Evolutionary conservation across 2,797 vertebrate genomes (phyloP), one percentile per base, ranked within the genome.

Genomic region (Rhinophrynus dorsalis): DNA sequence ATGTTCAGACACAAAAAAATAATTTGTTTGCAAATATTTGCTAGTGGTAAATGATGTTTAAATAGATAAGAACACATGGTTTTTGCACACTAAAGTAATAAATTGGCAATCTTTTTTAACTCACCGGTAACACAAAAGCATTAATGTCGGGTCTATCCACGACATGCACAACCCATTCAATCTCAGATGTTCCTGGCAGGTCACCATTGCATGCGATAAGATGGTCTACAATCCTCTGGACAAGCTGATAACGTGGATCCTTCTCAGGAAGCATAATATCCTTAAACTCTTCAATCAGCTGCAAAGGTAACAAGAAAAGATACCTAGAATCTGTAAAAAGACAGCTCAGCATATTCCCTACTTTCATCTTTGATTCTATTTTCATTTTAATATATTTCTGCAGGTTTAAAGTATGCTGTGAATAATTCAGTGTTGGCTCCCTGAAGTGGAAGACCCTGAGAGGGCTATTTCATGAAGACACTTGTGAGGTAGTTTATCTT

Each of bases 91-190:
- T 50, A 33, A 32, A 54, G 24, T 33, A 52, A 9, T 27, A 26
- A 52, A 40, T n/a, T 42, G 5, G 8, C 5, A 29, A 30, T 52
- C 12, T 23, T 1, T 44, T 52, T 35, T 35, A 58, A 82, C 95
- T 94, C 78, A 99, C 96, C n/a, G 96, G 94, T 20, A 98, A 83
- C 62, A 96, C 94, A 79, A 94, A 97, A 32, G 96, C 95, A 55
- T 99, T 98, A 75, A 90, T 50, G 4, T 57, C 71, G 13, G 92
- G 84, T 2, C 85, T 86, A 0, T 97, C 87, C 45, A 99, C 92
- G 68, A 99, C 88, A 0, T 97, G 94, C 73, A 98, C 81, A 11
- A 77, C 85, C 96, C 97, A 99, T 27, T 76, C 27, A 23, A 94
- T 81, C 0, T 86, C 79, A 1, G 89, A 87, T 60, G 98, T 61